Evolutionary conservation across 2,888 invertebrate species (phyloP), one percentile per base, ranked within the genome.

Genomic region (Chymomyza fuscimana): DNA sequence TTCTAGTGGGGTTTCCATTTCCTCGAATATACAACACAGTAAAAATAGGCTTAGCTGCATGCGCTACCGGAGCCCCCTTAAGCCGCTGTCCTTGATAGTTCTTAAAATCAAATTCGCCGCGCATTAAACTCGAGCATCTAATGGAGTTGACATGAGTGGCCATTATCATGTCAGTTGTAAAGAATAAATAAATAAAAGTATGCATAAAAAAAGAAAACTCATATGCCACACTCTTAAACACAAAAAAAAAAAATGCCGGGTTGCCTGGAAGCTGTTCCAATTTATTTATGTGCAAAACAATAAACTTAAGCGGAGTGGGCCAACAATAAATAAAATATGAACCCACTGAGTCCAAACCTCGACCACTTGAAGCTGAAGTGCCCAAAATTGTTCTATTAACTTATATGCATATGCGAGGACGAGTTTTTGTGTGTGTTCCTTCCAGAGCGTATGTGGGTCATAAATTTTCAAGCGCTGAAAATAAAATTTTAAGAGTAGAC

Each of bases 381-480:
- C 12, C 40, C 40, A 46, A 46, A 32, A 46, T 46, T 46, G 40
- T 46, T 52, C 32, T 54, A n/a, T 60, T 16, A n/a, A n/a, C n/a
- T 52, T 16, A 56, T 25, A 52, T 40, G 59, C 4, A 54, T 25
- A 32, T 62, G 51, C 22, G 3, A 9, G 46, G 70, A 63, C 50
- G 63, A 32, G 40, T 19, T 50, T 60, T 46, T 22, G 32, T 50
- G 66, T 19, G 15, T 15, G 32, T 68, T 5, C 32, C 32, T 7
- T 32, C 5, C 32, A 32, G 7, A 5, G 61, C 32, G 76, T 87
- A 84, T 81, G 86, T 86, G 79, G 62, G 78, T 81, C 79, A 84
- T 84, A 84, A 86, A 87, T 84, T 84, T 87, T 76, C 83, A 72
- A 81, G 88, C 88, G 76, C 82, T 83, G 77, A 76, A 81, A 87